Evolutionary conservation across 2,113 vertebrate species (phyloP).

Genomic region (Eretmochelys imbricata): DNA sequence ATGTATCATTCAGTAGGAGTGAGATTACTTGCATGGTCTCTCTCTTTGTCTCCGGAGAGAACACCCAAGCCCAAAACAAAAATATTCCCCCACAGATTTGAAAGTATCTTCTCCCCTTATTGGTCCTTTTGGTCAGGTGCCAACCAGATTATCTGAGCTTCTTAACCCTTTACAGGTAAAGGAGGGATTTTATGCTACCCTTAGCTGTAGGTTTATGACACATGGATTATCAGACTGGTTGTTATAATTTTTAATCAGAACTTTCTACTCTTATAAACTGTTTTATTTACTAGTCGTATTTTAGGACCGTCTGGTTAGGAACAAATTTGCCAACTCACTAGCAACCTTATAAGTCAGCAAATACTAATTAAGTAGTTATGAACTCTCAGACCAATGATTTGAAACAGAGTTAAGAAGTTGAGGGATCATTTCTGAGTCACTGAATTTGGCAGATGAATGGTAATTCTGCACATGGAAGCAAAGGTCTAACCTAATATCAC

Average conservation of each 20-base stretch:
- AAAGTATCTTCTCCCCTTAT: too few species aligned
- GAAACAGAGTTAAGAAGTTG: not conserved
- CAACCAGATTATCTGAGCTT: too few species aligned
- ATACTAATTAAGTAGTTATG: not conserved
- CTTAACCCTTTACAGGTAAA: too few species aligned
- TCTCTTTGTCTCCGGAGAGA: too few species aligned
- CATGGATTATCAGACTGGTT: not conserved
- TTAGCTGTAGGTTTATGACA: not conserved
- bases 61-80: too few species aligned
- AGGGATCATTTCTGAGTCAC: not conserved
- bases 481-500: not conserved
- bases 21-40: too few species aligned
- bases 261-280: not conserved
- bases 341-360: not conserved
- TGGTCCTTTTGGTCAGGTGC: too few species aligned
- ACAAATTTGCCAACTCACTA: not conserved
- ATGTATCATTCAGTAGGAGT: too few species aligned
- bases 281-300: not conserved
- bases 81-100: too few species aligned
- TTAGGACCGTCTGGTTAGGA: not conserved
- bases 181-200: too few species aligned
- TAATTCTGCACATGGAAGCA: not conserved
- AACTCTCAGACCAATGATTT: not conserved
- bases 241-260: constrained; percentile 21
- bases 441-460: not conserved